Conservation (phyloP, 2,888 invertebrate species). For the Tubiluchus corallicola region DNA sequence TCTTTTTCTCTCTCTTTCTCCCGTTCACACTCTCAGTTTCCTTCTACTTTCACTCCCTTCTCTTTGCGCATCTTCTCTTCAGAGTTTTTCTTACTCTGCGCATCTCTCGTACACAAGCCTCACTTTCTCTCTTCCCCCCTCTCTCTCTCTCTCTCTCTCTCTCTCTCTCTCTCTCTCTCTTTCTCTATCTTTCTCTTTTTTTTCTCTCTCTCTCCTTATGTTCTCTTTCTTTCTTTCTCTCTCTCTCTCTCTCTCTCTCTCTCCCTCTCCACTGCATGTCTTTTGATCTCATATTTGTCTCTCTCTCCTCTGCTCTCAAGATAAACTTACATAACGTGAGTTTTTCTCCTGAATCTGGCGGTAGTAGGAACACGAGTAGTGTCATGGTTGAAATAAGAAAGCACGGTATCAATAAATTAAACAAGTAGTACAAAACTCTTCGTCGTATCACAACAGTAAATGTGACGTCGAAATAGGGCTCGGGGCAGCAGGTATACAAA, state of each 20-base stretch:
- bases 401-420: conserved; percentile 68
- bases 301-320: conserved; percentile 94
- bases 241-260: no score
- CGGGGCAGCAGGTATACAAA: conserved; percentile 22
- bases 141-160: background rate
- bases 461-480: conserved; percentile 21
- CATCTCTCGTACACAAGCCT: background rate
- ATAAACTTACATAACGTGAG: conserved; percentile 68
- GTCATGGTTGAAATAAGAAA: conserved; percentile 98
- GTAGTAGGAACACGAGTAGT: conserved; percentile 87
- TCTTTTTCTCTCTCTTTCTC: conserved; percentile 1
- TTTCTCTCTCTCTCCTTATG: background rate
- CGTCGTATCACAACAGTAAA: conserved; percentile 10
- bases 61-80: background rate
- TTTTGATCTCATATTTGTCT: conserved; percentile 95
- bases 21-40: background rate
- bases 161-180: no score
- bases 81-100: background rate
- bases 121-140: no score
- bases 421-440: background rate
- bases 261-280: conserved; percentile 97
- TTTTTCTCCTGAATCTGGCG: conserved; percentile 98
- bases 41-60: background rate
- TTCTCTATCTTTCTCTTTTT: conserved; percentile 1
- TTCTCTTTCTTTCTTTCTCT: conserved; percentile 3